Conservation (phyloP, 1,140 invertebrate species). For the Papilio machaon region DNA sequence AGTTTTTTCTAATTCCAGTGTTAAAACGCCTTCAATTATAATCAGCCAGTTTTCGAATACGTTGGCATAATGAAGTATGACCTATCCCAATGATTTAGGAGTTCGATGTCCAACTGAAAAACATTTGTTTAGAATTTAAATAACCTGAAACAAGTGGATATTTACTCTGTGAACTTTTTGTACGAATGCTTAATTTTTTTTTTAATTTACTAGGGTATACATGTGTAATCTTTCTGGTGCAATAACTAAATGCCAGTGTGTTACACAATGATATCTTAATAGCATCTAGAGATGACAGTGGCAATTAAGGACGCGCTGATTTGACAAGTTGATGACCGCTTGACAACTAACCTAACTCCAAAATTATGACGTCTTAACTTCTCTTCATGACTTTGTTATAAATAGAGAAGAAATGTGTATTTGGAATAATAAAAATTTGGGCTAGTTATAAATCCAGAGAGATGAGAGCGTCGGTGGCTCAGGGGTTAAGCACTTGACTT, state of each 20-base stretch:
- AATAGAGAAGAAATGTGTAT: not conserved
- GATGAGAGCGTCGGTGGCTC: too few species aligned
- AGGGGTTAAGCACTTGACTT: too few species aligned
- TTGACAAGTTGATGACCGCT: constrained; percentile 29
- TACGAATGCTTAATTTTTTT: too few species aligned
- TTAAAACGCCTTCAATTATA: not conserved
- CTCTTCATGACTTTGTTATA: not conserved
- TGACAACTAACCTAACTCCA: not conserved
- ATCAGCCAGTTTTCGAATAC: not conserved
- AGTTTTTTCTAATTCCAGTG: constrained; percentile 12
- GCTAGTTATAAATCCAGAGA: too few species aligned
- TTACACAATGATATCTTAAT: constrained; percentile 31
- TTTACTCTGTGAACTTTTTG: too few species aligned
- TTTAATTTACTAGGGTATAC: not conserved
- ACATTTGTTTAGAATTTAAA: not conserved
- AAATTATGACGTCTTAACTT: not conserved
- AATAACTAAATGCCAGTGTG: not conserved
- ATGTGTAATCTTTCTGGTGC: not conserved
- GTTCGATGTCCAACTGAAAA: too few species aligned
- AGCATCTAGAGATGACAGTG: constrained; percentile 22
- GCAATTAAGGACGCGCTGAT: constrained; percentile 30
- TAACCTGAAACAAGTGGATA: not conserved
- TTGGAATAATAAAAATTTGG: not conserved
- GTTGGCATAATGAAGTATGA: not conserved
- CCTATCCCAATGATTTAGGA: not conserved